Evolutionary conservation across 2,888 invertebrate genomes (phyloP), one percentile per base, ranked within the genome.

Genomic region (Anoplius nigerrimus): DNA sequence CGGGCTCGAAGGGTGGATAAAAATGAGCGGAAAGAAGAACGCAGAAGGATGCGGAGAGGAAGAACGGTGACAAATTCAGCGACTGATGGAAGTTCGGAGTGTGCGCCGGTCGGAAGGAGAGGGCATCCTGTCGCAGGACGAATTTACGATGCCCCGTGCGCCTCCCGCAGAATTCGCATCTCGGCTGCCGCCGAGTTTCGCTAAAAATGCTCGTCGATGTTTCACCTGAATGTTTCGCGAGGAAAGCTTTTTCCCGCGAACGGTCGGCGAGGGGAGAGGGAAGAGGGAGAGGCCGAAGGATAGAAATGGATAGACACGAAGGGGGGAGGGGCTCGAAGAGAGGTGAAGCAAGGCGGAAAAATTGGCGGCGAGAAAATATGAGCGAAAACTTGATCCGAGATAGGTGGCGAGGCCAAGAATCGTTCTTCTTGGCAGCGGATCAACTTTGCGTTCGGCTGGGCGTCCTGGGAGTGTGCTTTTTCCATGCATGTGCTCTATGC

Each of bases 381-480:
- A 76, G 69, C 71, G 75, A 68, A 75, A 78, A 79, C 69, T 79
- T 79, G 76, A 75, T 74, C 71, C 64, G 57, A 65, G 57, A 72
- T 64, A 54, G 66, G 64, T 43, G 61, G 64, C n/a, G n/a, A 55
- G 48, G 48, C 56, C 54, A 48, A 20, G 53, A 52, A 58, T 61
- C 63, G 69, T 67, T 74, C 72, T 72, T 62, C 65, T 79, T 83
- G 83, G 83, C 83, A 78, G 69, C 63, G 68, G 74, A 80, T 83
- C 83, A 83, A 81, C 57, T 51, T 57, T 54, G 46, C 62, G 43
- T 57, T 57, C 65, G 59, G 60, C 51, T 46, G 59, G 16, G 51
- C 42, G 48, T 46, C 43, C 18, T 34, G 58, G 51, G 52, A 58
- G 27, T 61, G 64, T 58, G 21, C 42, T 56, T 18, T 4, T 43